Percentiles rank a stretch among this genome's conserved stretches.
These are phyloP conservation scores for Muschampia plurimacula DNA, from an alignment of 2,888 invertebrate genomes.

Conservation along the genomic window DNA sequence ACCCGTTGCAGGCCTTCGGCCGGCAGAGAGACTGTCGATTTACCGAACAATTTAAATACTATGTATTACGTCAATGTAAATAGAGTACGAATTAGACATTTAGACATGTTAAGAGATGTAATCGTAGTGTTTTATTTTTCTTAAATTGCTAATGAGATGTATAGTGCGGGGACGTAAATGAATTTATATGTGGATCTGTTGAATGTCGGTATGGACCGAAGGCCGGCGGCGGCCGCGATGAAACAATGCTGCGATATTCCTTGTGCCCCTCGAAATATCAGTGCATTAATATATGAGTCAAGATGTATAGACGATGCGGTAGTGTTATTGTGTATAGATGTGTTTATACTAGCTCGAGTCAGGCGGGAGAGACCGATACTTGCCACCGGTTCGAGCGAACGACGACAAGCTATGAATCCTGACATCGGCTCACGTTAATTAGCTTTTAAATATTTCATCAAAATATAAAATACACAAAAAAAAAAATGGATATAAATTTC, in stretches of 20 bases:
- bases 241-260: conserved; percentile 83
- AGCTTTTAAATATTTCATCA: conserved; percentile 86
- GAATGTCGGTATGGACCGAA: conserved; percentile 50
- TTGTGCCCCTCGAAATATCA: conserved; percentile 83
- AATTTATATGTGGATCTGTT: conserved; percentile 35
- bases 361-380: conserved; percentile 67
- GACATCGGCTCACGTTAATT: conserved; percentile 86
- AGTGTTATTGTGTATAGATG: conserved; percentile 81
- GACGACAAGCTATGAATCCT: conserved; percentile 86
- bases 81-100: conserved; percentile 80
- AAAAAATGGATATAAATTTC: conserved; percentile 85
- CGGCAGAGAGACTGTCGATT: conserved; percentile 70
- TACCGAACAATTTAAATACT: conserved; percentile 79
- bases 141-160: conserved; percentile 66
- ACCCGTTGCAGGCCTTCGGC: too few relatives aligned
- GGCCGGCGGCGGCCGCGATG: conserved; percentile 62
- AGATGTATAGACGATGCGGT: conserved; percentile 77
- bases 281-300: conserved; percentile 80
- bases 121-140: conserved; percentile 78
- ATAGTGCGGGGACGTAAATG: conserved; percentile 53
- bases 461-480: conserved; percentile 86
- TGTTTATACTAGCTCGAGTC: conserved; percentile 80
- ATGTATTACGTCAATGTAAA: conserved; percentile 79
- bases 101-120: conserved; percentile 76
- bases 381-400: conserved; percentile 82